Conservation (phyloP, 2,113 vertebrate genomes). For the Stictonetta naevosa region DNA sequence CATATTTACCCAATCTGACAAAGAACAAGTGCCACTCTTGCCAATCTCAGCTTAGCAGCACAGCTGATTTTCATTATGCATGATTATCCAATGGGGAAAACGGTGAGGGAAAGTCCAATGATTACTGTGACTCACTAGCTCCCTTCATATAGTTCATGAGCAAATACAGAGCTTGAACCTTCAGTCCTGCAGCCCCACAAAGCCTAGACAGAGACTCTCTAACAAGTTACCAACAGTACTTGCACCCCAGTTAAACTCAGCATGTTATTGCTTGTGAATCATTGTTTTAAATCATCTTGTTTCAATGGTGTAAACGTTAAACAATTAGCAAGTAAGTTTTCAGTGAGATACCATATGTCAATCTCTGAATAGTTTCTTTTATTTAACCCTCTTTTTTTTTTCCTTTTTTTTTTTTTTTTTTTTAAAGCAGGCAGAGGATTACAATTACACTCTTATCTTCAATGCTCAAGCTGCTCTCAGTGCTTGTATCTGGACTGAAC, state of each 20-base stretch:
- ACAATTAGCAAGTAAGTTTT: neutral
- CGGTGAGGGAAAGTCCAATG: neutral
- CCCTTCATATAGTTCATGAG: neutral
- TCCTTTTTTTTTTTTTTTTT: neutral
- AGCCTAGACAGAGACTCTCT: accelerated
- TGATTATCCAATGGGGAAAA: neutral
- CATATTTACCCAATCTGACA: neutral
- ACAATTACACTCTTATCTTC: neutral
- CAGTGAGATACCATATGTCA: neutral
- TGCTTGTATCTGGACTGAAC: neutral
- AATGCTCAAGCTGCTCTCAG: neutral
- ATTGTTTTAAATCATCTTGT: neutral
- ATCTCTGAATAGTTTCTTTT: neutral
- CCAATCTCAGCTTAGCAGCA: neutral
- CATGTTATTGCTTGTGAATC: neutral
- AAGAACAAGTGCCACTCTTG: neutral
- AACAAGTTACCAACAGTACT: neutral
- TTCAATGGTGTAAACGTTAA: neutral
- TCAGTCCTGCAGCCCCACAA: neutral
- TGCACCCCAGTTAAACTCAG: neutral
- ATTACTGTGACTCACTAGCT: neutral
- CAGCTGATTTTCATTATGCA: neutral
- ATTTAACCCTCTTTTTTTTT: neutral
- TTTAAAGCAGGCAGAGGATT: neutral
- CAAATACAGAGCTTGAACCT: neutral